Evolutionary conservation across 1,140 invertebrate genomes (phyloP).

Genomic region (honey bee (Apis mellifera)): Amel_HAv3.1 CM009931.2:4735501-4736000

Average conservation of each 20-base stretch:
- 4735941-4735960: neutral
- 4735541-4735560: constrained; percentile 2
- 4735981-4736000: neutral
- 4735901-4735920: too few relatives aligned
- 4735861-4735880: neutral
- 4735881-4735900: neutral
- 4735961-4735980: neutral
- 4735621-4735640: neutral
- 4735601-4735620: neutral
- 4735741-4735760: neutral
- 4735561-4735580: constrained; percentile 12
- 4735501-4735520: neutral
- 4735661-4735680: neutral
- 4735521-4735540: neutral
- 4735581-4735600: constrained; percentile 15
- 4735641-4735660: neutral
- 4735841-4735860: neutral
- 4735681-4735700: neutral
- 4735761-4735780: neutral
- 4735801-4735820: neutral
- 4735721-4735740: neutral
- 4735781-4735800: neutral
- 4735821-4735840: neutral
- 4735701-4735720: neutral
- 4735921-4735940: neutral